These are phyloP conservation scores for Drosophila grimshawi DNA, from an alignment of 1,140 invertebrate species.

Conservation along the genomic window DNA sequence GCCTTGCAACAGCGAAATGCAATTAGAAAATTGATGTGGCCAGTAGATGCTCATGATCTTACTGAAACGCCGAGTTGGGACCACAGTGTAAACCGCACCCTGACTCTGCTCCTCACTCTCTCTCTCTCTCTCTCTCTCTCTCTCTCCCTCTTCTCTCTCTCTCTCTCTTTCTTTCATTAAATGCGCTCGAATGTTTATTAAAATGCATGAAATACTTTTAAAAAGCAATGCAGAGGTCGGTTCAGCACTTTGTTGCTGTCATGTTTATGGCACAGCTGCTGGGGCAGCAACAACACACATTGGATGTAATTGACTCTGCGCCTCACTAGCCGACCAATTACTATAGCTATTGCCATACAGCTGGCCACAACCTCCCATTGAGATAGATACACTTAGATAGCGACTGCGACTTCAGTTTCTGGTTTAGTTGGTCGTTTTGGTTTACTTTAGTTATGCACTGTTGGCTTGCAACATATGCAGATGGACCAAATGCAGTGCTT, in stretches of 20 bases:
- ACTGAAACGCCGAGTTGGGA: conserved; percentile 19
- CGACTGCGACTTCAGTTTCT: conserved; percentile 13
- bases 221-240: conserved; percentile 57
- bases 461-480: conserved; percentile 71
- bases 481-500: conserved; percentile 48
- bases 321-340: conserved; percentile 57
- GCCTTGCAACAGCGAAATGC: conserved; percentile 67
- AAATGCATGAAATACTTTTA: conserved; percentile 76
- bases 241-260: conserved; percentile 49
- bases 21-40: conserved; percentile 81
- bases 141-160: too few species aligned
- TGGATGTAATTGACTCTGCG: conserved; percentile 68
- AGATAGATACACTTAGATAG: conserved; percentile 48
- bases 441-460: conserved; percentile 65
- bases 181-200: conserved; percentile 73
- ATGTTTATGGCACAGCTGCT: conserved; percentile 59
- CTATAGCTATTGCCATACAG: conserved; percentile 40
- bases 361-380: conserved; percentile 51
- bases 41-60: conserved; percentile 31
- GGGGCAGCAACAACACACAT: conserved; percentile 40
- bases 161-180: conserved; percentile 58
- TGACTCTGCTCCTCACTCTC: neutral
- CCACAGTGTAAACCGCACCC: conserved; percentile 39
- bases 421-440: conserved; percentile 45
- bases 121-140: too few species aligned